These are phyloP conservation scores for Alethe diademata DNA, from an alignment of 2,113 vertebrate genomes.

Conservation along the genomic window DNA sequence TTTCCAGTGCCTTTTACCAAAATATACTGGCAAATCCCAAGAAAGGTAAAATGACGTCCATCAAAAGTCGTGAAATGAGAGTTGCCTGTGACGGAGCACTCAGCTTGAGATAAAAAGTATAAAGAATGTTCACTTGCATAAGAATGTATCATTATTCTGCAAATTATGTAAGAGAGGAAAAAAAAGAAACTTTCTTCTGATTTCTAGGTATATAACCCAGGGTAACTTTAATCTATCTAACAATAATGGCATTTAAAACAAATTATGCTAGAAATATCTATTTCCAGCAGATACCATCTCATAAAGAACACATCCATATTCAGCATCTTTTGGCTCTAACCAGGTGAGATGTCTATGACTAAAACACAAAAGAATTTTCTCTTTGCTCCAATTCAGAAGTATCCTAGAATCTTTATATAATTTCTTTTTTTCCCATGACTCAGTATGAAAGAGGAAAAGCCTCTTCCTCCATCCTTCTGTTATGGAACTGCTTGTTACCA, in stretches of 20 bases:
- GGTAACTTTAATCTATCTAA: not conserved
- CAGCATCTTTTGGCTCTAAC: not conserved
- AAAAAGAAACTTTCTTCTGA: not conserved
- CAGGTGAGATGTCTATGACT: not conserved
- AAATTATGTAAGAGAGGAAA: not conserved
- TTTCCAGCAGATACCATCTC: not conserved
- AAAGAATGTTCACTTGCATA: not conserved
- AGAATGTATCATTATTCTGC: not conserved
- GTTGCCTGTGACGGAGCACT: constrained; percentile 89
- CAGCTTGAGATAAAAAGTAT: constrained; percentile 72
- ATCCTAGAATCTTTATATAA: not conserved
- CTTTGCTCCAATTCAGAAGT: not conserved
- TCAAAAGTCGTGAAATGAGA: constrained; percentile 95
- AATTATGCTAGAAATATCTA: not conserved
- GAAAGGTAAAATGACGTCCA: constrained; percentile 92
- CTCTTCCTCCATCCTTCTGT: not conserved
- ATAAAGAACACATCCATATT: not conserved
- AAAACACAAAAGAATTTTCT: not conserved
- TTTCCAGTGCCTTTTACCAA: constrained; percentile 89
- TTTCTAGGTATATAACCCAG: not conserved
- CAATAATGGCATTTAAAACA: not conserved
- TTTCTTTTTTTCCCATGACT: not conserved
- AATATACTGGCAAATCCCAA: constrained; percentile 92
- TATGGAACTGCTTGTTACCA: not conserved
- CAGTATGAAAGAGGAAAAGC: not conserved